Percentiles rank a stretch among this genome's conserved stretches.
These are phyloP conservation scores for Dendrolimus pini DNA, from an alignment of 2,888 invertebrate genomes.

Conservation along the genomic window DNA sequence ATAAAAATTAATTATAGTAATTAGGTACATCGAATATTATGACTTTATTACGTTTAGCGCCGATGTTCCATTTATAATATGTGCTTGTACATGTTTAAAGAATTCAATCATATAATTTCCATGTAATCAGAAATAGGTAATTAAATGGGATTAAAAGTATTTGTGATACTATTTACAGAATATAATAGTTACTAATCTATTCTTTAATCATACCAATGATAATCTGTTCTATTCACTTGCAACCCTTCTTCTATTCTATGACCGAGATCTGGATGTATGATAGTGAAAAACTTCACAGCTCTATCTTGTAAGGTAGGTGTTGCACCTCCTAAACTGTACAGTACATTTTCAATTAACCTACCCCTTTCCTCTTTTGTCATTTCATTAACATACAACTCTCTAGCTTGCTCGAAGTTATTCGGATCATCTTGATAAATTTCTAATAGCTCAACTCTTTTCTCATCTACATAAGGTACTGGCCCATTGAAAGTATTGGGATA, in stretches of 20 bases:
- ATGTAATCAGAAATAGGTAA: too few relatives aligned
- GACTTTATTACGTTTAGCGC: too few relatives aligned
- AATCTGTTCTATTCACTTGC: constrained; percentile 31
- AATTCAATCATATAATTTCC: too few relatives aligned
- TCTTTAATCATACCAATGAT: constrained; percentile 20
- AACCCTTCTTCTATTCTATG: constrained; percentile 42
- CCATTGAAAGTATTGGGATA: constrained; percentile 96
- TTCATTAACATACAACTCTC: constrained; percentile 84
- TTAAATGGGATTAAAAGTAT: too few relatives aligned
- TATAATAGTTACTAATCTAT: too few relatives aligned
- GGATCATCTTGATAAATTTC: constrained; percentile 82
- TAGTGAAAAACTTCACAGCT: constrained; percentile 86
- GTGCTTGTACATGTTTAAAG: too few relatives aligned
- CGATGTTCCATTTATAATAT: too few relatives aligned
- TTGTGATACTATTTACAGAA: too few relatives aligned
- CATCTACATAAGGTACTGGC: constrained; percentile 80
- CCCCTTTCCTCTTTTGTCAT: constrained; percentile 83
- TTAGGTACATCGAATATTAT: too few relatives aligned
- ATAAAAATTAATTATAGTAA: too few relatives aligned
- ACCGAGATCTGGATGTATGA: constrained; percentile 88
- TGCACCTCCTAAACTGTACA: constrained; percentile 84
- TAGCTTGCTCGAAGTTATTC: constrained; percentile 91
- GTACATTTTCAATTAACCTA: constrained; percentile 87
- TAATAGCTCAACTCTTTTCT: constrained; percentile 65
- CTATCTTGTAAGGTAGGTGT: constrained; percentile 72